Conservation (phyloP, 2,888 invertebrate genomes). For the Agrochola macilenta region DNA sequence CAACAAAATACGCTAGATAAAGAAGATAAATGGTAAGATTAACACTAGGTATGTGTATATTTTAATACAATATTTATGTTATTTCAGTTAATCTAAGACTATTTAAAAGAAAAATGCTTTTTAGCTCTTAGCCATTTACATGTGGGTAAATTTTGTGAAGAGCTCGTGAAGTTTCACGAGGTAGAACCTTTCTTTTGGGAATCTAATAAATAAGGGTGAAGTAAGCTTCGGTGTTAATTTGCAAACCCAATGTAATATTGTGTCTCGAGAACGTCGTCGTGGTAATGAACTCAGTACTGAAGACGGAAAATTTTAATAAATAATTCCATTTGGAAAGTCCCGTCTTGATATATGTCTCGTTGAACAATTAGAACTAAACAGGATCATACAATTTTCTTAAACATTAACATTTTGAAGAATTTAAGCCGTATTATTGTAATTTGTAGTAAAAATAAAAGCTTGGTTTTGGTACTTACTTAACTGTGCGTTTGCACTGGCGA, state of each 20-base stretch:
- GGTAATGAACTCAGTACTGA: neutral
- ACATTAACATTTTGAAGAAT: neutral
- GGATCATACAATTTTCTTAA: conserved; percentile 7
- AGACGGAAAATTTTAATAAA: conserved; percentile 2
- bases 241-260: neutral
- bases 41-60: too few relatives aligned
- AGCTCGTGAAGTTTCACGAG: neutral
- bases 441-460: neutral
- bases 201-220: conserved; percentile 28
- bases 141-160: neutral
- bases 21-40: too few relatives aligned
- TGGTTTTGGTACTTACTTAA: neutral
- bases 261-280: neutral
- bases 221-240: neutral
- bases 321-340: conserved; percentile 28
- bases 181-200: neutral
- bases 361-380: neutral
- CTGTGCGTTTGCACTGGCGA: too few relatives aligned
- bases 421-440: neutral
- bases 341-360: neutral
- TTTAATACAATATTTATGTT: too few relatives aligned
- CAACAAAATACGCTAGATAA: too few relatives aligned
- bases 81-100: too few relatives aligned
- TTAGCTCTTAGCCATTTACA: neutral
- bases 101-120: too few relatives aligned